These are phyloP conservation scores for Hyles euphorbiae DNA, from an alignment of 1,140 invertebrate species.

Conservation along the genomic window DNA sequence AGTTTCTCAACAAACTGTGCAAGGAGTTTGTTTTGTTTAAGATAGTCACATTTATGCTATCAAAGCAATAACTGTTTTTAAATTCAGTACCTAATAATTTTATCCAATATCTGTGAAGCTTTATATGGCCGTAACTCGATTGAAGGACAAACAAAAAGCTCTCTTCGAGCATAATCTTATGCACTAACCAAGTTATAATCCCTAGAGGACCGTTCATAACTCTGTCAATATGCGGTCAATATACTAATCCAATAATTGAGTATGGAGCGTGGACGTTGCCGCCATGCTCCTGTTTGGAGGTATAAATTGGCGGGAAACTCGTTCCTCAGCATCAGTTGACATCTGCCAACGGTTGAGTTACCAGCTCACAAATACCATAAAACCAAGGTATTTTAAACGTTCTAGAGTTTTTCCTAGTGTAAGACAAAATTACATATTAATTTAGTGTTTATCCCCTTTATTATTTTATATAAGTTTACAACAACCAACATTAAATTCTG, in stretches of 20 bases:
- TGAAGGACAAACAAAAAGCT: neutral
- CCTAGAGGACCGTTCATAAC: slow-evolving; percentile 33
- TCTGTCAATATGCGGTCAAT: slow-evolving; percentile 58
- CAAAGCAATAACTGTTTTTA: no score
- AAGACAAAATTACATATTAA: no score
- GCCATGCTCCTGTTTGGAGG: slow-evolving; percentile 34
- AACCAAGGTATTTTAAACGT: slow-evolving; percentile 24
- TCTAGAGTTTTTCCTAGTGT: no score
- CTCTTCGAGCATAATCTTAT: slow-evolving; percentile 34
- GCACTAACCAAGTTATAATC: slow-evolving; percentile 67
- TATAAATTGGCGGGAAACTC: slow-evolving; percentile 59
- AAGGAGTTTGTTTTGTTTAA: no score
- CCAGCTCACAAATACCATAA: slow-evolving; percentile 27
- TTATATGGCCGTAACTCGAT: neutral
- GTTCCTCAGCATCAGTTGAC: slow-evolving; percentile 49
- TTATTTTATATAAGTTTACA: no score
- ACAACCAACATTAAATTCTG: no score
- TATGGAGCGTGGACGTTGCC: slow-evolving; percentile 21
- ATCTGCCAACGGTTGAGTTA: slow-evolving; percentile 35
- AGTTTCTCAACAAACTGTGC: no score
- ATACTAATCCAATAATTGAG: slow-evolving; percentile 67
- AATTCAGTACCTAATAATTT: no score
- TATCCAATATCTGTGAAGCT: no score
- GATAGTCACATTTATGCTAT: no score
- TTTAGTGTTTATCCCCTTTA: no score